Evolutionary conservation across 2,113 vertebrate genomes (phyloP), one percentile per base, ranked within the genome.

Genomic region (Pycnonotus jocosus): DNA sequence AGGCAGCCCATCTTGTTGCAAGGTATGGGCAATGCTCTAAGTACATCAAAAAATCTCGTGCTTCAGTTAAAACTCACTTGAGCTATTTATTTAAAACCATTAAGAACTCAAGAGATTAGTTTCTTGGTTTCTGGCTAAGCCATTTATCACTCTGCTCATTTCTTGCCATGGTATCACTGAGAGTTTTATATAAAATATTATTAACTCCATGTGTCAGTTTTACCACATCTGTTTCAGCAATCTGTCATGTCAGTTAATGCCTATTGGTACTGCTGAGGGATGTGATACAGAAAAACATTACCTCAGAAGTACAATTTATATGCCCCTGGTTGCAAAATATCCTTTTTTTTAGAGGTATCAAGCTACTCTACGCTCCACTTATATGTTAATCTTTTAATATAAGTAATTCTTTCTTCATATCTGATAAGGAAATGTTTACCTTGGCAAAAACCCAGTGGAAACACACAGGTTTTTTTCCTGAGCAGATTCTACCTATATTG

Each of bases 121-220:
- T 93, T 73, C 69, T 93, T 91, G 77, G 54, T 60, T 95, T 88
- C 27, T 73, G 64, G 56, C 88, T 91, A 72, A 93, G 88, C 44
- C 89, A 48, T 95, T 96, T 72, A 90, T 90, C 82, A 95, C 27
- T 78, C 65, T 37, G 17, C 44, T 92, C 84, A 87, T 92, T 97
- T 85, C 64, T 80, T 94, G 86, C 66, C 76, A 96, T 38, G 51
- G 56, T 61, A 96, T 86, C 51, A 78, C 37, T 86, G 37, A 61
- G 31, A 73, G 38, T 82, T 93, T 93, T 95, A 91, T 92, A 92
- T 68, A 81, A 92, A 88, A 96, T 47, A 88, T 64, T 88, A 96
- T 96, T 95, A 97, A 91, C 78, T 97, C 83, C 86, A 78, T 50
- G 87, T 95, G 95, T 95, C 58, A 85, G 56, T 50, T 74, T 94